Conservation (phyloP, 2,113 vertebrate species). For the Nanorana parkeri region DNA sequence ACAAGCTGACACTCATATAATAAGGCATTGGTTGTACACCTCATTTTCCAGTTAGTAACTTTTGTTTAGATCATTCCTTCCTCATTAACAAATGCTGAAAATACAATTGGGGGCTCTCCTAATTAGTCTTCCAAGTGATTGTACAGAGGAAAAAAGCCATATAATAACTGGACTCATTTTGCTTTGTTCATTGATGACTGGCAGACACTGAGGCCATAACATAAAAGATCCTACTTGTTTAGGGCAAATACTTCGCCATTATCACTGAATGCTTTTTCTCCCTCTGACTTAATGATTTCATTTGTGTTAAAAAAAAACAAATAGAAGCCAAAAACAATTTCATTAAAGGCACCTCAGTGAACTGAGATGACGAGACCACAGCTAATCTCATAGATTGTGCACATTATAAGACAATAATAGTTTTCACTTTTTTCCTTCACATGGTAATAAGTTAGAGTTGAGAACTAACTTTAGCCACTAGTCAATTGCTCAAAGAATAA, state of each 20-base stretch:
- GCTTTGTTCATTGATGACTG: not conserved
- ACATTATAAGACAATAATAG: constrained; percentile 23
- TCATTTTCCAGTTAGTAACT: constrained; percentile 57
- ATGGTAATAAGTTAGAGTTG: not conserved
- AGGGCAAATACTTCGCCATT: constrained; percentile 12
- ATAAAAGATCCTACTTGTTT: constrained; percentile 4
- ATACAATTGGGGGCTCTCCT: constrained; percentile 41
- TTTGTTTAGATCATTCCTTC: constrained; percentile 52
- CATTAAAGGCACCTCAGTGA: constrained; percentile 28
- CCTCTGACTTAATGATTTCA: constrained; percentile 3
- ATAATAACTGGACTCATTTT: not conserved
- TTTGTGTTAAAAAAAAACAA: constrained; percentile 1
- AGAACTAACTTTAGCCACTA: constrained; percentile 8
- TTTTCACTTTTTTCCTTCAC: not conserved
- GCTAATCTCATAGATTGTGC: constrained; percentile 4
- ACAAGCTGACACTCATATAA: constrained; percentile 7
- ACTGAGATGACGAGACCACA: not conserved
- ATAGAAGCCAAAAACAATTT: constrained; percentile 33
- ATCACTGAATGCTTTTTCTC: not conserved
- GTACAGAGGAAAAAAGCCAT: constrained; percentile 24
- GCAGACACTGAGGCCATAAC: not conserved
- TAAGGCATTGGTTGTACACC: constrained; percentile 30
- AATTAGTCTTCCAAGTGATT: constrained; percentile 50
- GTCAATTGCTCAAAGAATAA: constrained; percentile 12
- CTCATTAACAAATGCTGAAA: constrained; percentile 57